A percentile compares a stretch with the other conserved stretches of the same genome.
These are phyloP conservation scores for Poecilia velifera DNA, from an alignment of 2,797 vertebrate genomes.

Conservation along the genomic window DNA sequence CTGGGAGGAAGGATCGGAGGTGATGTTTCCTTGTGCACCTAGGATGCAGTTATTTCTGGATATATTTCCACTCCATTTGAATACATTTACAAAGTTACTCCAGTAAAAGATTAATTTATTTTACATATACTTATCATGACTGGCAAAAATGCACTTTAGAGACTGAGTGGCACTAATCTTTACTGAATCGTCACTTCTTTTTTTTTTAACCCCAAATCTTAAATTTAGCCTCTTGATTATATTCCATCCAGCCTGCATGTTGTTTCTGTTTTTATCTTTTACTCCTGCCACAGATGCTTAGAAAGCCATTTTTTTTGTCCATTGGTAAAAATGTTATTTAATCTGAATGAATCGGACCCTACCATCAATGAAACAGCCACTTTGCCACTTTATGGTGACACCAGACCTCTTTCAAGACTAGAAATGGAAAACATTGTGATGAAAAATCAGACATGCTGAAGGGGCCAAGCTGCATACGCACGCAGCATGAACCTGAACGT, in stretches of 20 bases:
- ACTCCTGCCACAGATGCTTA: conserved; percentile 1
- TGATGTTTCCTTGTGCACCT: neutral
- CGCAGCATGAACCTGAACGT: conserved; percentile 8
- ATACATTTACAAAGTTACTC: neutral
- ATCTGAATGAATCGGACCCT: conserved; percentile 31
- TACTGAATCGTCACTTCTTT: no score
- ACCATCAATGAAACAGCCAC: conserved; percentile 16
- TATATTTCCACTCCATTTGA: neutral
- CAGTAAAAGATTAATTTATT: neutral
- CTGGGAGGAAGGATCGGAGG: neutral
- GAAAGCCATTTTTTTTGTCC: neutral
- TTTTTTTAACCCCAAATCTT: neutral
- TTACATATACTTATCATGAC: neutral
- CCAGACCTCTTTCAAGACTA: conserved; percentile 18
- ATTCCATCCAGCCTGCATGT: conserved; percentile 5
- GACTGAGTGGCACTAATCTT: neutral
- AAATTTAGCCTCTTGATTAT: neutral
- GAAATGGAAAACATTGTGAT: conserved; percentile 13
- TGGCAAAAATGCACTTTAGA: neutral
- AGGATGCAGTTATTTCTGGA: neutral
- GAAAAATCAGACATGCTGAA: conserved; percentile 5
- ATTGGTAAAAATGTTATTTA: conserved; percentile 14
- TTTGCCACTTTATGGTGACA: conserved; percentile 25
- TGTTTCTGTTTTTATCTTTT: neutral
- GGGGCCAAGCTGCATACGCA: conserved; percentile 21